phyloP scores from a whole-genome alignment of 2,113 vertebrate genomes.

The Rhabdornis inornatus region DNA sequence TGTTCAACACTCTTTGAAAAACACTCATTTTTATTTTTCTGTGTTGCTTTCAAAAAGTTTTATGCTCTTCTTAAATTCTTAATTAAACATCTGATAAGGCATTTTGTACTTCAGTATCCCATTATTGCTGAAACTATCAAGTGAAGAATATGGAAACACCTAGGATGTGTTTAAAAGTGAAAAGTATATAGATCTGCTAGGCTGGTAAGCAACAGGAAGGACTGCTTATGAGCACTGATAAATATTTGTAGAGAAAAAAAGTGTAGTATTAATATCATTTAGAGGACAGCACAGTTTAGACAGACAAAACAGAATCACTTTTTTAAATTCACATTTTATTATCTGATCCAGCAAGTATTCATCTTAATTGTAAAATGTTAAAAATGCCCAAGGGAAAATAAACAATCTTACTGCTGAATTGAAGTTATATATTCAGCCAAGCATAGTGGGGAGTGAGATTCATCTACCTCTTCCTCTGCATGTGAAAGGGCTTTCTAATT shows the following conservation, averaged over 20 bases:
- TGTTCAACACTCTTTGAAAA: not conserved
- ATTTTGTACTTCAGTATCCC: not conserved
- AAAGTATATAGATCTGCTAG: not conserved
- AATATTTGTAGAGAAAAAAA: not conserved
- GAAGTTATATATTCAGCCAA: not conserved
- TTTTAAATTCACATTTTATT: not conserved
- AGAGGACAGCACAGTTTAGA: not conserved
- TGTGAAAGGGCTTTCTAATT: not conserved
- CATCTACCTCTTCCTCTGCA: not conserved
- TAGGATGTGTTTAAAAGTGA: not conserved
- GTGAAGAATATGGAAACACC: not conserved
- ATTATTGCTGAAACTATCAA: not conserved
- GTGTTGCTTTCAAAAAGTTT: not conserved
- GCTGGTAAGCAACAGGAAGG: not conserved
- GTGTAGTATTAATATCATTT: not conserved
- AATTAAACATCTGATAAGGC: not conserved
- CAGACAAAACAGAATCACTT: not conserved
- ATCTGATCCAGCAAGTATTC: not conserved
- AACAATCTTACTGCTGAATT: not conserved
- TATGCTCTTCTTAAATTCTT: not conserved
- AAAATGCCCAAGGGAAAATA: not conserved
- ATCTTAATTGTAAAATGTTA: not conserved
- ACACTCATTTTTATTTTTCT: fast-evolving
- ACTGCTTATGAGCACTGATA: not conserved
- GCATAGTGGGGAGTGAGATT: not conserved